A percentile compares a stretch with the other conserved stretches of the same genome.
Conservation (phyloP, 1,140 invertebrate genomes). For the Aphelenchoides fujianensis region DNA sequence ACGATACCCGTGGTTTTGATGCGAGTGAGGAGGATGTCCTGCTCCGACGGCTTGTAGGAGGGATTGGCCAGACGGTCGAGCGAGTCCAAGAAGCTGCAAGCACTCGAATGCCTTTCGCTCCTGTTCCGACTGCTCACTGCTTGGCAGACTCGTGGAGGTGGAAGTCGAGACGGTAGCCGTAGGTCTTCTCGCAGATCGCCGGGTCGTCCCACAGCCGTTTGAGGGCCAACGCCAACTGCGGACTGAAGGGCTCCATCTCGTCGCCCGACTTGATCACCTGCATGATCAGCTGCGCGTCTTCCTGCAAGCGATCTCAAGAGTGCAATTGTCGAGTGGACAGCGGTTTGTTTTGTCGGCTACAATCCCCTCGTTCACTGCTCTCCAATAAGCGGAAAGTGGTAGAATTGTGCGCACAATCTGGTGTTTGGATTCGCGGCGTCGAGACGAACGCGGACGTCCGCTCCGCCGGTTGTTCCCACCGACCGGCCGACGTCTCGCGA, state of each 20-base stretch:
- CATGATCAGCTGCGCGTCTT: conserved; percentile 48
- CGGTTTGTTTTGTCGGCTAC: no score
- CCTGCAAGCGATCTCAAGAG: no score
- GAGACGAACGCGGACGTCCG: neutral
- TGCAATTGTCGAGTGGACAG: no score
- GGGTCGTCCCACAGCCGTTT: conserved; percentile 52
- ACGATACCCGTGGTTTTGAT: conserved; percentile 89
- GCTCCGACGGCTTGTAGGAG: conserved; percentile 89
- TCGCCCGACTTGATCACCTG: conserved; percentile 45
- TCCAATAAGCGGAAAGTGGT: no score
- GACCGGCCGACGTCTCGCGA: no score
- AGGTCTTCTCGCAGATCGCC: conserved; percentile 39
- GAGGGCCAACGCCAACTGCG: conserved; percentile 45
- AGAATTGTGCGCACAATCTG: neutral
- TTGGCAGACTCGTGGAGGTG: conserved; percentile 57
- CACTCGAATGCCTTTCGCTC: neutral
- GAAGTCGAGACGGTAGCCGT: conserved; percentile 48
- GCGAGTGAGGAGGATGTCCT: conserved; percentile 92
- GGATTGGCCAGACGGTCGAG: conserved; percentile 85
- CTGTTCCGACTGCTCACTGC: conserved; percentile 38
- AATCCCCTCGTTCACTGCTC: no score
- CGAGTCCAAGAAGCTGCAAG: conserved; percentile 70
- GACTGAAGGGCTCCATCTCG: conserved; percentile 44
- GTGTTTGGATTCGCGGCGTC: neutral
- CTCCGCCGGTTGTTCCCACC: no score